A percentile compares a stretch with the other conserved stretches of the same genome.
Conservation (phyloP, 2,888 invertebrate species). For the Pediacus dermestoides region DNA sequence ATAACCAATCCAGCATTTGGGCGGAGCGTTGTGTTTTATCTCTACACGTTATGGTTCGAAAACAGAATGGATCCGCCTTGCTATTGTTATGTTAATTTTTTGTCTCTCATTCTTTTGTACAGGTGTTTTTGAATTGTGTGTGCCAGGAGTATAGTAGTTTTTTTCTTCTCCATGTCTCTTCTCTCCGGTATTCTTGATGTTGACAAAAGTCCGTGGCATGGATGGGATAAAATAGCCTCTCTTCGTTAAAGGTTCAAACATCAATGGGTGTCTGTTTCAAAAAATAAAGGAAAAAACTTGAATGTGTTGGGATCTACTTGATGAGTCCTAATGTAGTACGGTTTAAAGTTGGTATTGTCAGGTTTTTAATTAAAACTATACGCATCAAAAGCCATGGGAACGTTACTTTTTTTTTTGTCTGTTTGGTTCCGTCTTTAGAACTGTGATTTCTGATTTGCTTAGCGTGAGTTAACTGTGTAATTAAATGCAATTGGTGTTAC, state of each 20-base stretch:
- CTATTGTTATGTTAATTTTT: constrained; percentile 51
- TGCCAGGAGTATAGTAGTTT: constrained; percentile 22
- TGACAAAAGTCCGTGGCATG: constrained; percentile 24
- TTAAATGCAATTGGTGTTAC: too few relatives aligned
- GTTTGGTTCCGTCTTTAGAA: too few relatives aligned
- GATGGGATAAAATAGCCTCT: constrained; percentile 26
- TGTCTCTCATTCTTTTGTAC: constrained; percentile 50
- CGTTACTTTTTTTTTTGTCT: too few relatives aligned
- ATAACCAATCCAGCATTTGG: constrained; percentile 41
- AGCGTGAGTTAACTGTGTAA: too few relatives aligned
- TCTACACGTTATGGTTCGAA: constrained; percentile 47
- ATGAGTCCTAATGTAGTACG: constrained; percentile 8
- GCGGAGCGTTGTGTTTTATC: constrained; percentile 44
- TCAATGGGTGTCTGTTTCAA: constrained; percentile 27
- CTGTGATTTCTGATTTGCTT: too few relatives aligned
- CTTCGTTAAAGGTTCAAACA: constrained; percentile 11
- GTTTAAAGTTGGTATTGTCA: constrained; percentile 13
- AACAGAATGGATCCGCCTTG: constrained; percentile 44
- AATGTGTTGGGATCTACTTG: constrained; percentile 12
- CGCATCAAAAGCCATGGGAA: constrained; percentile 19
- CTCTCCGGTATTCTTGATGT: constrained; percentile 19
- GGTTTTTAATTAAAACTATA: constrained; percentile 17
- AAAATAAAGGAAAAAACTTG: too few relatives aligned
- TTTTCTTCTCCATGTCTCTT: constrained; percentile 31
- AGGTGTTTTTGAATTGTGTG: constrained; percentile 50